Percentiles rank a stretch among this genome's conserved stretches.
phyloP scores from a whole-genome alignment of 2,113 vertebrate genomes.

The Lynx canadensis region DNA sequence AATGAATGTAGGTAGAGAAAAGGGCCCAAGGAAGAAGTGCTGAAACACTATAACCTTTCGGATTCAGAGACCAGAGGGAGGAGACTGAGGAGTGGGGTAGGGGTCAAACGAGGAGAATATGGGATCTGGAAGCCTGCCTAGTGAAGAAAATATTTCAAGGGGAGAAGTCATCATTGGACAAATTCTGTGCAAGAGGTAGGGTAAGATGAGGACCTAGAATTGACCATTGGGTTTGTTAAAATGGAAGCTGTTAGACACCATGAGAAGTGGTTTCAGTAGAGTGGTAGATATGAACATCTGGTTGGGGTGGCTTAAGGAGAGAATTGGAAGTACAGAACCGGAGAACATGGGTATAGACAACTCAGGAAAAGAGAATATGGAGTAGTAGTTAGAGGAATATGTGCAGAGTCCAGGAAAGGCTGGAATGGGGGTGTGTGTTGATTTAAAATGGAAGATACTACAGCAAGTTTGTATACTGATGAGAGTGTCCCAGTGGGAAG shows the following conservation, averaged over 20 bases:
- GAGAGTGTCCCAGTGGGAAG: background rate
- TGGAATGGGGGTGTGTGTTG: background rate
- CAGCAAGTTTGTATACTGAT: background rate
- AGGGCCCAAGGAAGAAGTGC: background rate
- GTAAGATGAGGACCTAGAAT: background rate
- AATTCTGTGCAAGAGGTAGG: background rate
- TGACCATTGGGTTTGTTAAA: background rate
- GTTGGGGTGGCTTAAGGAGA: background rate
- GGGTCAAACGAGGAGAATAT: background rate
- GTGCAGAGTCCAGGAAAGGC: background rate
- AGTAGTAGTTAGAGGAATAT: background rate
- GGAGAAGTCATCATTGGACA: slow-evolving; percentile 12
- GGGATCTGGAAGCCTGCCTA: background rate
- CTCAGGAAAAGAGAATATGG: background rate
- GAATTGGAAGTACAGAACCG: background rate
- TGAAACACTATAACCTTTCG: background rate
- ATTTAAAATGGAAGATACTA: background rate
- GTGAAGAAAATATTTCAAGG: background rate
- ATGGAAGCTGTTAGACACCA: background rate
- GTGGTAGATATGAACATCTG: background rate
- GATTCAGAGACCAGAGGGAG: background rate
- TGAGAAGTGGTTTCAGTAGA: slow-evolving; percentile 11
- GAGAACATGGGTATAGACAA: background rate
- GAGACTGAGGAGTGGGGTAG: background rate
- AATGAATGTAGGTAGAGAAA: slow-evolving; percentile 5